Conservation (phyloP, 30 jellyfish, hydroid and myxozoan species). For the Calvadosia cruxmelitensis region DNA sequence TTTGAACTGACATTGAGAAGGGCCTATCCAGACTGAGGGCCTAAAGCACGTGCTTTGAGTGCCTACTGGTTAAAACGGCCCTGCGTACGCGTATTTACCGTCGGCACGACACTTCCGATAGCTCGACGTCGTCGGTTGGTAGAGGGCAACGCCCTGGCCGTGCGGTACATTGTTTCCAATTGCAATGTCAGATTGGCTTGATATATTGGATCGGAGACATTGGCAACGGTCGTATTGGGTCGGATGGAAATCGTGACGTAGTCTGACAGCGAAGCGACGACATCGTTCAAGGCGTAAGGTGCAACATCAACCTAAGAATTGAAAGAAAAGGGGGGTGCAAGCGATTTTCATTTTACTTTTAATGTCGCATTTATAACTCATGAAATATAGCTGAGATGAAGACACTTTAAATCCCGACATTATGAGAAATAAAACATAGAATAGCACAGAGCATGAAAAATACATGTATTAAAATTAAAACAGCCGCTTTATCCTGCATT, state of each 20-base stretch:
- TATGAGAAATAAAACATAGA: too few species aligned
- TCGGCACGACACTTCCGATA: slow-evolving; percentile 58
- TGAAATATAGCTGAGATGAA: too few species aligned
- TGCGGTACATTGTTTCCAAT: slow-evolving; percentile 30
- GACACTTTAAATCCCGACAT: too few species aligned
- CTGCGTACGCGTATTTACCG: slow-evolving; percentile 19
- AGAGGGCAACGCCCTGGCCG: slow-evolving; percentile 18
- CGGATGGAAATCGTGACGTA: slow-evolving; percentile 36
- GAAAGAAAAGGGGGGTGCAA: neutral
- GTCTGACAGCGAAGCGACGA: slow-evolving; percentile 18
- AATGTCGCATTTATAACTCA: too few species aligned
- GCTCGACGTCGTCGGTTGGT: slow-evolving; percentile 65
- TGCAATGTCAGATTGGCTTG: slow-evolving; percentile 17
- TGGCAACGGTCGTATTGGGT: slow-evolving; percentile 14
- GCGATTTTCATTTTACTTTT: too few species aligned
- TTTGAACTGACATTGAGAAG: too few species aligned
- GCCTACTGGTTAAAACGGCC: too few species aligned
- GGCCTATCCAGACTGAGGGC: too few species aligned
- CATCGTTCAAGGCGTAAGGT: slow-evolving; percentile 42
- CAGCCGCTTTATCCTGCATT: too few species aligned
- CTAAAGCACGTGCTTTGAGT: too few species aligned
- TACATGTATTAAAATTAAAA: too few species aligned
- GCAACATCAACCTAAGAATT: slow-evolving; percentile 19
- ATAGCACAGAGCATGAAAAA: too few species aligned
- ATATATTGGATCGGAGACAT: slow-evolving; percentile 18